Conservation (phyloP, 2,888 invertebrate species). For the Chelonus formosanus region DNA sequence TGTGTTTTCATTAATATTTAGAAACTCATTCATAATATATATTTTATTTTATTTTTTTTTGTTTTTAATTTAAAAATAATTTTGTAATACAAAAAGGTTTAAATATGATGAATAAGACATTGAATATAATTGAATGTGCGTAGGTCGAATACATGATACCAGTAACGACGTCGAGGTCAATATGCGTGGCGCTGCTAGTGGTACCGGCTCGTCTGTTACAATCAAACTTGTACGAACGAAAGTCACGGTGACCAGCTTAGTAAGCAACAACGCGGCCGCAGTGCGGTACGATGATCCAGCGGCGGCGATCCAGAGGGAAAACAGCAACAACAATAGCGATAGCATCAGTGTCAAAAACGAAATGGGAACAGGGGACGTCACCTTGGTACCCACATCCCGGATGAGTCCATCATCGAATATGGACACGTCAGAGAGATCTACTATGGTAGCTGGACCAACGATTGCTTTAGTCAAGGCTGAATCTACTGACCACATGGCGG, state of each 20-base stretch:
- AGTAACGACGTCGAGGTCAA: conserved; percentile 42
- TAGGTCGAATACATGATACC: conserved; percentile 42
- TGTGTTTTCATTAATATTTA: too few species aligned
- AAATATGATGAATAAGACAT: conserved; percentile 19
- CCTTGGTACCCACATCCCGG: conserved; percentile 63
- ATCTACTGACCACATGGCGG: conserved; percentile 66
- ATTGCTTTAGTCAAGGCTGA: conserved; percentile 61
- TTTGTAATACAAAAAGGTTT: background rate
- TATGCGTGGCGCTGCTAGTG: conserved; percentile 46
- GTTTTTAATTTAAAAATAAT: background rate
- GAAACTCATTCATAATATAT: too few species aligned
- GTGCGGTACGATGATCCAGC: conserved; percentile 63
- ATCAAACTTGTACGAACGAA: conserved; percentile 41
- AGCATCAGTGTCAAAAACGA: conserved; percentile 29
- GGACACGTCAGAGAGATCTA: conserved; percentile 47
- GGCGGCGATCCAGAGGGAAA: conserved; percentile 30
- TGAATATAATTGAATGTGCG: conserved; percentile 44
- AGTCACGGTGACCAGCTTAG: conserved; percentile 62
- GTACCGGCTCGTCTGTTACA: conserved; percentile 44
- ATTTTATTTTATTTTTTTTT: background rate
- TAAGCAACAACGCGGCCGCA: conserved; percentile 50
- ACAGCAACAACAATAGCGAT: conserved; percentile 36
- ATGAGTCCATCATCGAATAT: conserved; percentile 65
- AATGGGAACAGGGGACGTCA: conserved; percentile 63
- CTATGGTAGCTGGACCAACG: conserved; percentile 44